Evolutionary conservation across 2,888 invertebrate genomes (phyloP), one percentile per base, ranked within the genome.

Genomic region (Thecophora atra): DNA sequence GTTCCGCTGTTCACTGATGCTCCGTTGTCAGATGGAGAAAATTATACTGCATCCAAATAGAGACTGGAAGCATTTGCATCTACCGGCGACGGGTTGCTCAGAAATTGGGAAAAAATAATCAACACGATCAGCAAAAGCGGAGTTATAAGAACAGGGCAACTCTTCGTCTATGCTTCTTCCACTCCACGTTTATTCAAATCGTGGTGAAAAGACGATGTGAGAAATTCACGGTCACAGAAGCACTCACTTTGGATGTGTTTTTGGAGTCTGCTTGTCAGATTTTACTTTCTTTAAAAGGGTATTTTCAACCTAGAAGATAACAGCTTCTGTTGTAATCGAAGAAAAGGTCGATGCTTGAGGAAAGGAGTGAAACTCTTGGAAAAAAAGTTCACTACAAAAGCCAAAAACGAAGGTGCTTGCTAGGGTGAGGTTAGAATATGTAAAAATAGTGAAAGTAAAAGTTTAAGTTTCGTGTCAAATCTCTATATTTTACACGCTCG

Each of bases 271-370:
- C 66, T 47, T 30, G 24, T 37, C 56, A 30, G 54, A 21, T 67
- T 67, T 67, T 67, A 65, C 65, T 65, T 65, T 65, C 65, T 58
- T 17, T 3, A 17, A 28, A 58, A 28, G 26, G 3, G 13, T 37
- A 42, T 42, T 21, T 42, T 30, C 47, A 47, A n/a, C 15, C 15
- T 5, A 47, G n/a, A 47, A 15, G n/a, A 47, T 47, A 11, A 7
- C 44, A n/a, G 47, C 6, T 17, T 47, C 47, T 47, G 15, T n/a
- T 47, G 47, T 17, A 51, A 13, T 51, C 19, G 11, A 6, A n/a
- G 17, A 4, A 51, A 17, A n/a, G 51, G 6, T 13, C 17, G 6
- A n/a, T 19, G 19, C n/a, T n/a, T n/a, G n/a, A n/a, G n/a, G n/a
- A n/a, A n/a, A n/a, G n/a, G n/a, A n/a, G n/a, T n/a, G n/a, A n/a